Conservation (phyloP, 2,797 vertebrate species). For the Neosalanx taihuensis region DNA sequence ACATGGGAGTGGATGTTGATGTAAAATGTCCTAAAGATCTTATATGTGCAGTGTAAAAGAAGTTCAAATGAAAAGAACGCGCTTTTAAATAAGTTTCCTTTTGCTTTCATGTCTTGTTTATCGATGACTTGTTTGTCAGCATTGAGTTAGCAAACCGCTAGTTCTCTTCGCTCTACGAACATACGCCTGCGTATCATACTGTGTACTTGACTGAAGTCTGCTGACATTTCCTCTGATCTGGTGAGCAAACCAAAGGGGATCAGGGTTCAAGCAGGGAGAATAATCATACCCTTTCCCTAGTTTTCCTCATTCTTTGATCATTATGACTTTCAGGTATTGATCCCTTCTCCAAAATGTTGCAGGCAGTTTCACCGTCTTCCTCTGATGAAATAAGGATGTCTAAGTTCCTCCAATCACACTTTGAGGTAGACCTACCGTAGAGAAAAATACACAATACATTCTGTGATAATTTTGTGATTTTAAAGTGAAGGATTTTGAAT, state of each 20-base stretch:
- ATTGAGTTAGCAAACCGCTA: not conserved
- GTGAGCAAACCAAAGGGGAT: not conserved
- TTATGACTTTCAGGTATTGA: conserved; percentile 17
- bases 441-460: too few species aligned
- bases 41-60: conserved; percentile 51
- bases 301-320: conserved; percentile 7
- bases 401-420: not conserved
- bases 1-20: conserved; percentile 33
- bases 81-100: not conserved
- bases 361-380: not conserved
- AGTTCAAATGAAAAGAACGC: not conserved
- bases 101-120: not conserved
- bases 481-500: not conserved
- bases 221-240: too few species aligned
- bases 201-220: too few species aligned
- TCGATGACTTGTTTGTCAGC: not conserved
- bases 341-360: conserved; percentile 11
- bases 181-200: not conserved
- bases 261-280: not conserved
- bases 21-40: conserved; percentile 47
- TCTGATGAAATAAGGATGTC: not conserved
- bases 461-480: not conserved
- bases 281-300: not conserved
- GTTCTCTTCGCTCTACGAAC: not conserved
- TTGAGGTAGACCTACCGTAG: too few species aligned